A percentile compares a stretch with the other conserved stretches of the same genome.
phyloP scores from a whole-genome alignment of 1,140 invertebrate species.

The Pseudomyrmex sp. region DNA sequence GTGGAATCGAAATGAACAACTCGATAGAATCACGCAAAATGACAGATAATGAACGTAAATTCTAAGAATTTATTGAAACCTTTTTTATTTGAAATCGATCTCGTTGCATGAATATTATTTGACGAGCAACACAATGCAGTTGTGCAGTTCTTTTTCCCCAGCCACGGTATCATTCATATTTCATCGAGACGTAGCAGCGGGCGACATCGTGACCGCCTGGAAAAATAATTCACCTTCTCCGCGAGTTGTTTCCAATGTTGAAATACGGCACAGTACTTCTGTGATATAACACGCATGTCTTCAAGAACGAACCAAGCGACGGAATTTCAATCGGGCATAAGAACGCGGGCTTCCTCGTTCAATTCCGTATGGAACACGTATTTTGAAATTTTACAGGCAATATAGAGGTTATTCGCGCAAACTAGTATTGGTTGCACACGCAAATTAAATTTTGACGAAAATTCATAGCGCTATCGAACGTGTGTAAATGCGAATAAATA shows the following conservation, averaged over 20 bases:
- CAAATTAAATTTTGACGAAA: slow-evolving; percentile 1
- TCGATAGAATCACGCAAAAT: neutral
- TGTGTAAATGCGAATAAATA: neutral
- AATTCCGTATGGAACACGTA: neutral
- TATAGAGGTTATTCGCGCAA: too few species aligned
- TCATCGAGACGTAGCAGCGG: neutral
- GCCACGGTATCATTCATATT: slow-evolving; percentile 3
- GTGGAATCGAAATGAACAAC: too few species aligned
- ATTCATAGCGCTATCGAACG: neutral
- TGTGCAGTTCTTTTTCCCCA: neutral
- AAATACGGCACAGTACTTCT: neutral
- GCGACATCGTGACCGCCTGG: neutral
- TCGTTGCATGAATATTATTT: neutral
- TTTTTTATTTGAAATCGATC: neutral
- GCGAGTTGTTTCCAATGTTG: neutral
- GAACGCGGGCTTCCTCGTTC: neutral
- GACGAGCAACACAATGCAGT: neutral
- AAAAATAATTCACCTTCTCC: slow-evolving; percentile 7
- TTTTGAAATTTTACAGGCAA: neutral
- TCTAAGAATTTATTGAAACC: too few species aligned
- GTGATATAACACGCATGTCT: neutral
- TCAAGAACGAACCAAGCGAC: neutral
- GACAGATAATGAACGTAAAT: neutral
- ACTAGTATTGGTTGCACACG: too few species aligned
- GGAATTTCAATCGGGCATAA: neutral